Conservation (phyloP, 2,888 invertebrate species). For the Nomada goodeniana region DNA sequence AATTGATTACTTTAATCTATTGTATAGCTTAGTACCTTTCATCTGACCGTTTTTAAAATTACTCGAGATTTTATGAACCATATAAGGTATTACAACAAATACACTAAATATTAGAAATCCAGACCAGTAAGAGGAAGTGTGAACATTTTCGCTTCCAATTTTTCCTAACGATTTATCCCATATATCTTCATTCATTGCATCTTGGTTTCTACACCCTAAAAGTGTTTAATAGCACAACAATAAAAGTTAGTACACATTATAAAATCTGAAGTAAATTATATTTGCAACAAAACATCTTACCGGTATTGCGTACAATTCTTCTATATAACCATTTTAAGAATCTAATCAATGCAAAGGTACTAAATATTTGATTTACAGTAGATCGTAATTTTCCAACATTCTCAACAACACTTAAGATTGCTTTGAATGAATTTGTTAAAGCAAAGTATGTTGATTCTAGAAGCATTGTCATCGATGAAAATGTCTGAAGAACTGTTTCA, state of each 20-base stretch:
- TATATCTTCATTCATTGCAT: constrained; percentile 79
- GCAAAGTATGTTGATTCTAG: constrained; percentile 98
- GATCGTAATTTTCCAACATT: constrained; percentile 94
- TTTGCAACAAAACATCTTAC: constrained; percentile 79
- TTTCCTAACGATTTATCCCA: constrained; percentile 82
- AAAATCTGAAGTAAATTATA: not conserved
- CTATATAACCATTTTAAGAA: constrained; percentile 92
- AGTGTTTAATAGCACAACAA: constrained; percentile 16
- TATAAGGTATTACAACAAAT: constrained; percentile 95
- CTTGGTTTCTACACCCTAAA: constrained; percentile 74
- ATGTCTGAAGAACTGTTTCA: constrained; percentile 95
- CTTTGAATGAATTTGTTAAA: constrained; percentile 97
- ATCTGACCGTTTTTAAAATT: constrained; percentile 68
- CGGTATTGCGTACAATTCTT: constrained; percentile 89
- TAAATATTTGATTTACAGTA: constrained; percentile 94
- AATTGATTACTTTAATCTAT: not conserved
- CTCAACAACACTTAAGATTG: constrained; percentile 97
- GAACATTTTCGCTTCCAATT: constrained; percentile 66
- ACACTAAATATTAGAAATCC: constrained; percentile 86
- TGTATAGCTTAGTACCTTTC: constrained; percentile 68
- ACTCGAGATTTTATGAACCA: constrained; percentile 84
- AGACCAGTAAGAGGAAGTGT: constrained; percentile 41
- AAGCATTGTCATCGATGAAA: constrained; percentile 98
- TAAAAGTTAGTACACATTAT: not conserved
- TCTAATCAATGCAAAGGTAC: constrained; percentile 93